Conservation (phyloP, 2,113 vertebrate genomes). For the Pelvicachromis taeniatus region DNA sequence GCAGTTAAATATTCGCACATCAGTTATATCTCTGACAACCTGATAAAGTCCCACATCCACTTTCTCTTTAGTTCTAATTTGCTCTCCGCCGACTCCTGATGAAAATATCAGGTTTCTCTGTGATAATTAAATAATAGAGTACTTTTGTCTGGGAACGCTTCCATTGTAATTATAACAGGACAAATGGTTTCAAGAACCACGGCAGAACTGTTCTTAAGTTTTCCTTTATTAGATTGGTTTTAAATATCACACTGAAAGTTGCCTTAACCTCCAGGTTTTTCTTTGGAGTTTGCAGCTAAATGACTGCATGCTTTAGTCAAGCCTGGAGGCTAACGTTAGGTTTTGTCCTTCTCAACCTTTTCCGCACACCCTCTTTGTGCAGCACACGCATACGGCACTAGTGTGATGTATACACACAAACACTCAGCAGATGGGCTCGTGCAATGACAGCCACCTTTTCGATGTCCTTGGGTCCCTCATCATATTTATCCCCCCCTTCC, state of each 20-base stretch:
- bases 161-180: not conserved
- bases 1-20: not conserved
- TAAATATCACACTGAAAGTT: not conserved
- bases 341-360: slow-evolving; percentile 18
- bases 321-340: not conserved
- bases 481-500: not conserved
- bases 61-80: not conserved
- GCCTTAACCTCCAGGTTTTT: not conserved
- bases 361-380: not conserved
- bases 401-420: not conserved
- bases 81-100: not conserved
- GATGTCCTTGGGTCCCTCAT: slow-evolving; percentile 39
- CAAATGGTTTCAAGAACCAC: not conserved
- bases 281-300: not conserved
- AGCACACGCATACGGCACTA: not conserved
- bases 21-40: not conserved
- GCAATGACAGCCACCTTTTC: slow-evolving; percentile 29
- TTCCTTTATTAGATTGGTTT: not conserved
- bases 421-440: slow-evolving; percentile 27
- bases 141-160: not conserved
- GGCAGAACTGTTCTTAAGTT: not conserved
- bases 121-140: not conserved
- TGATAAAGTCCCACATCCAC: not conserved
- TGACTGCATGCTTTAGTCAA: not conserved
- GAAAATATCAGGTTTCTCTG: not conserved